Percentiles rank a stretch among this genome's conserved stretches.
Conservation (phyloP, 1,140 invertebrate species). For the Calliopsis andreniformis region DNA sequence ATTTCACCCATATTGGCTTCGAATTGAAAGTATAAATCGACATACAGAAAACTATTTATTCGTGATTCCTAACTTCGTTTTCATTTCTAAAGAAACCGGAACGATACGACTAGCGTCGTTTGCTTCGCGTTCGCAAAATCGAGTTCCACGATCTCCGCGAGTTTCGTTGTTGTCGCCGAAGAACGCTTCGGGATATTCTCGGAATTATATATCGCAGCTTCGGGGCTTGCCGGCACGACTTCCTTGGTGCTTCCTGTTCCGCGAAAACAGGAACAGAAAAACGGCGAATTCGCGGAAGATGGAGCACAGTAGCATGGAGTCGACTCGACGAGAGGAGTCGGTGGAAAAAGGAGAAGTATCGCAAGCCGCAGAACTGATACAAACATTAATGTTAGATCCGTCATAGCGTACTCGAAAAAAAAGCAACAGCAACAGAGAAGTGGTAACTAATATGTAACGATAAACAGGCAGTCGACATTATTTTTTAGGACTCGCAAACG, state of each 20-base stretch:
- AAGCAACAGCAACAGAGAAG: not conserved
- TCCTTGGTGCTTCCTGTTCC: not conserved
- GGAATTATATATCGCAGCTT: slow-evolving; percentile 28
- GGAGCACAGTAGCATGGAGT: not conserved
- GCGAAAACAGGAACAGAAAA: not conserved
- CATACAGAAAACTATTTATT: too few relatives aligned
- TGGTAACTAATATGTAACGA: slow-evolving; percentile 28
- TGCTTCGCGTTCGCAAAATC: not conserved
- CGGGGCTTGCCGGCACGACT: slow-evolving; percentile 8
- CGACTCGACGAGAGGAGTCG: slow-evolving; percentile 9
- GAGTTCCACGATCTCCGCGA: not conserved
- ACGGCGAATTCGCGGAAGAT: not conserved
- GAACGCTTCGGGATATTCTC: not conserved
- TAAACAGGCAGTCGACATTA: slow-evolving; percentile 55
- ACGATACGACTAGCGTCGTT: too few relatives aligned
- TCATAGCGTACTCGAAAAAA: slow-evolving; percentile 38
- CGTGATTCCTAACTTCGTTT: too few relatives aligned
- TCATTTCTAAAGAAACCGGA: too few relatives aligned
- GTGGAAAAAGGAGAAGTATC: slow-evolving; percentile 24
- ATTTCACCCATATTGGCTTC: too few relatives aligned
- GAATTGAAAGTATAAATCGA: too few relatives aligned
- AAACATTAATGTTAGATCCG: slow-evolving; percentile 42
- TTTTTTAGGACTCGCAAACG: slow-evolving; percentile 60
- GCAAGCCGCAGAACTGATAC: slow-evolving; percentile 54
- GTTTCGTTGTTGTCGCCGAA: not conserved